A percentile compares a stretch with the other conserved stretches of the same genome.
phyloP scores from a whole-genome alignment of 2,888 invertebrate species.

The Erpobdella octoculata region DNA sequence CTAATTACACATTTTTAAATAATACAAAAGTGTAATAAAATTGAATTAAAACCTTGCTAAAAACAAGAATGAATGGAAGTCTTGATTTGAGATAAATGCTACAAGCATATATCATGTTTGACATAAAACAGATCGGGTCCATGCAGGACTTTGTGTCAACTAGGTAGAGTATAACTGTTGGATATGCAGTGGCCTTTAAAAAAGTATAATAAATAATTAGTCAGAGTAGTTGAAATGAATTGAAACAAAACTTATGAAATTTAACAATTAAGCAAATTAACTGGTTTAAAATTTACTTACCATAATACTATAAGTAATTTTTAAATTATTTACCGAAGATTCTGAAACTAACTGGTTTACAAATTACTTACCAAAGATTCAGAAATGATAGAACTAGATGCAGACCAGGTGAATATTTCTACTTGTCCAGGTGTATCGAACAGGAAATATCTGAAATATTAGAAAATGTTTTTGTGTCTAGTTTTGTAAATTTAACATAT shows the following conservation, averaged over 20 bases:
- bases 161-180: slow-evolving; percentile 88
- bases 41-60: slow-evolving; percentile 70
- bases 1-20: too few species aligned
- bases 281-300: slow-evolving; percentile 24
- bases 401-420: slow-evolving; percentile 98
- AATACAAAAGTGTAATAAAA: too few species aligned
- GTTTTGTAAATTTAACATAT: too few species aligned
- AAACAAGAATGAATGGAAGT: slow-evolving; percentile 83
- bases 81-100: slow-evolving; percentile 86
- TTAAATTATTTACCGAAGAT: not conserved
- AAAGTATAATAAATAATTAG: too few species aligned
- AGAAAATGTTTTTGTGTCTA: too few species aligned
- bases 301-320: not conserved
- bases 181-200: slow-evolving; percentile 75
- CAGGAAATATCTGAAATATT: slow-evolving; percentile 49
- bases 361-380: slow-evolving; percentile 65
- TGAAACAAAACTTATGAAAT: too few species aligned
- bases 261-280: not conserved
- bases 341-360: not conserved
- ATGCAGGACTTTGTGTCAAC: slow-evolving; percentile 86
- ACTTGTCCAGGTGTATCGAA: slow-evolving; percentile 77
- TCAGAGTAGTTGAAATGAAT: too few species aligned
- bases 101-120: slow-evolving; percentile 95
- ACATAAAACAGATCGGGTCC: slow-evolving; percentile 95
- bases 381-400: slow-evolving; percentile 90